Conservation (phyloP, 2,888 invertebrate species). For the Aproaerema taeniolella region DNA sequence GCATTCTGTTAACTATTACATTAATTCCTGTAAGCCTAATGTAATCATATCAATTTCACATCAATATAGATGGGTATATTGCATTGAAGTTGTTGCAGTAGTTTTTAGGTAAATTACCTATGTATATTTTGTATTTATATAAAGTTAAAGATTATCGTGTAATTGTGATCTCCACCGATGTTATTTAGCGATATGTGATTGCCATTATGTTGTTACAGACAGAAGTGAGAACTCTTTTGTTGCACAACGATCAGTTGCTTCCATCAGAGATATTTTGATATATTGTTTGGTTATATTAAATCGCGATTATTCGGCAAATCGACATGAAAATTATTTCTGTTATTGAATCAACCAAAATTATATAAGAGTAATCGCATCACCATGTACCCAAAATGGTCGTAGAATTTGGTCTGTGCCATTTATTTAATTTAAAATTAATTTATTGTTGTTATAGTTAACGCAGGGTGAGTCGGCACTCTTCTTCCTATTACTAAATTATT, state of each 20-base stretch:
- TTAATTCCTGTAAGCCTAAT: slow-evolving; percentile 59
- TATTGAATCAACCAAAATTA: slow-evolving; percentile 51
- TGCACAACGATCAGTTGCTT: slow-evolving; percentile 63
- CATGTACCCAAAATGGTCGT: slow-evolving; percentile 58
- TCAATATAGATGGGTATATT: slow-evolving; percentile 69
- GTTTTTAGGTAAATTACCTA: slow-evolving; percentile 64
- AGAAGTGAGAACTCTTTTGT: slow-evolving; percentile 53
- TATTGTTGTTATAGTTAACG: slow-evolving; percentile 49
- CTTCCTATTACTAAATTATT: slow-evolving; percentile 54
- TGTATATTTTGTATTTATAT: slow-evolving; percentile 77
- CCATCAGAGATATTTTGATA: slow-evolving; percentile 63
- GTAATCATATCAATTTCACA: slow-evolving; percentile 67
- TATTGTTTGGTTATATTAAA: slow-evolving; percentile 53
- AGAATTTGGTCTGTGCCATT: slow-evolving; percentile 72
- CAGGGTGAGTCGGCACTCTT: slow-evolving; percentile 46
- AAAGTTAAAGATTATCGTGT: slow-evolving; percentile 62
- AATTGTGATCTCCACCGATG: slow-evolving; percentile 78
- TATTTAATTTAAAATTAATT: slow-evolving; percentile 70
- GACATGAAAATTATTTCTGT: slow-evolving; percentile 50
- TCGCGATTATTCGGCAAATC: slow-evolving; percentile 57
- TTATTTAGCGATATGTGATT: slow-evolving; percentile 72
- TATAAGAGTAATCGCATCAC: slow-evolving; percentile 50
- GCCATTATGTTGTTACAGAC: slow-evolving; percentile 71
- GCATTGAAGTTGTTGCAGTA: slow-evolving; percentile 68
- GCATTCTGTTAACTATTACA: slow-evolving; percentile 65